A percentile compares a stretch with the other conserved stretches of the same genome.
These are phyloP conservation scores for Scopus umbretta DNA, from an alignment of 2,113 vertebrate genomes.

Conservation along the genomic window DNA sequence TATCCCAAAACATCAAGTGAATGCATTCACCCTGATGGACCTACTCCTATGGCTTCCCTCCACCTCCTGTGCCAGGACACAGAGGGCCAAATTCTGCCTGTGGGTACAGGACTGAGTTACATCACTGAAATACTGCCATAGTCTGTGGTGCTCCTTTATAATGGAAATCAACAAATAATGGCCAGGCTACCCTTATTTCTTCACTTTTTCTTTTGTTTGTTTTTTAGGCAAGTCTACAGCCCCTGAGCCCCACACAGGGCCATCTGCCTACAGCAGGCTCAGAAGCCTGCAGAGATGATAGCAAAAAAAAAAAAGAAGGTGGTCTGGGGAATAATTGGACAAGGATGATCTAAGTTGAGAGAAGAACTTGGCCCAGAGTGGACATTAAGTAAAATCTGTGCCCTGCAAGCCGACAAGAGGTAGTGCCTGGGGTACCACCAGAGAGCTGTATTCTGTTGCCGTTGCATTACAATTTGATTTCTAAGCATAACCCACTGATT, in stretches of 20 bases:
- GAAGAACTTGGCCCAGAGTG: background rate
- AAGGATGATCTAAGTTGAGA: background rate
- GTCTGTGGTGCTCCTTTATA: background rate
- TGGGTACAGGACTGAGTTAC: background rate
- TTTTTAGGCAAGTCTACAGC: background rate
- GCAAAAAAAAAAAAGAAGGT: too few relatives aligned
- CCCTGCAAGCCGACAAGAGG: background rate
- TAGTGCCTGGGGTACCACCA: background rate
- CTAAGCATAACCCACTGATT: background rate
- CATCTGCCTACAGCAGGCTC: background rate
- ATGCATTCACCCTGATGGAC: background rate
- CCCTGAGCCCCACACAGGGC: background rate
- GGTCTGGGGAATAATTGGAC: background rate
- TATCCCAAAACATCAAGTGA: background rate
- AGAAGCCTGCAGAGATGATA: background rate
- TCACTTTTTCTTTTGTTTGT: background rate
- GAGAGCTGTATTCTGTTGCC: background rate
- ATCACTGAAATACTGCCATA: background rate
- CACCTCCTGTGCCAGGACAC: background rate
- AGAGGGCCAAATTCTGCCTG: background rate
- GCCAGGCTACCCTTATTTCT: background rate
- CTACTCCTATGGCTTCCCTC: background rate
- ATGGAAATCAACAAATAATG: conserved; percentile 18
- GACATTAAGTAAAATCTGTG: background rate
- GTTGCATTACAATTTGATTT: background rate